Conservation (phyloP, 2,113 vertebrate species). For the Neodon shergylaensis region DNA sequence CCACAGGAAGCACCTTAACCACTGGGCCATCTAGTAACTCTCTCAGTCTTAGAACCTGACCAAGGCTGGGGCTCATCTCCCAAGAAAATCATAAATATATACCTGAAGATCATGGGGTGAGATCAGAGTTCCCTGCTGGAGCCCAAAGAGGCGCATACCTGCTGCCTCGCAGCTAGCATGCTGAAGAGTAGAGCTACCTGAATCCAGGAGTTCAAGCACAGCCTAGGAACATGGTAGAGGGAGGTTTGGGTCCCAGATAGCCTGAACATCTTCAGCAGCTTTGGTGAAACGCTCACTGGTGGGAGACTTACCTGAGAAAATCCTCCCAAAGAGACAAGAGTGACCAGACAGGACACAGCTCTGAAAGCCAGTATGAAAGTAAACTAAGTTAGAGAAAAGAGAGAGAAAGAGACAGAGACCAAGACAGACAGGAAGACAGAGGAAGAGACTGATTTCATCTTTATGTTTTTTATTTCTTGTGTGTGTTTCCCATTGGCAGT, state of each 20-base stretch:
- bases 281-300: not conserved
- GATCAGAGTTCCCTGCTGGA: not conserved
- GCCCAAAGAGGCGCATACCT: too few relatives aligned
- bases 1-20: not conserved
- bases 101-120: not conserved
- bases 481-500: not conserved
- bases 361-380: constrained; percentile 3
- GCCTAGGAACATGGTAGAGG: not conserved
- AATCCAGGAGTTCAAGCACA: not conserved
- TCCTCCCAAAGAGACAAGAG: constrained; percentile 23
- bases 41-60: constrained; percentile 19
- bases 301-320: constrained; percentile 5
- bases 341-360: not conserved
- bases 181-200: not conserved
- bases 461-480: not conserved
- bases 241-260: not conserved
- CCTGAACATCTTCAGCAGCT: not conserved
- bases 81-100: not conserved
- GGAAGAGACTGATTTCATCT: too few relatives aligned
- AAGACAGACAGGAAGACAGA: not conserved
- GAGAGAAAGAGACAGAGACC: not conserved
- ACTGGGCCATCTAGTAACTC: not conserved
- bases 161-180: not conserved
- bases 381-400: not conserved
- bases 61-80: not conserved